A percentile compares a stretch with the other conserved stretches of the same genome.
phyloP scores from a whole-genome alignment of 37 sponge, comb jelly and placozoan species.

The Amphimedon queenslandica region DNA sequence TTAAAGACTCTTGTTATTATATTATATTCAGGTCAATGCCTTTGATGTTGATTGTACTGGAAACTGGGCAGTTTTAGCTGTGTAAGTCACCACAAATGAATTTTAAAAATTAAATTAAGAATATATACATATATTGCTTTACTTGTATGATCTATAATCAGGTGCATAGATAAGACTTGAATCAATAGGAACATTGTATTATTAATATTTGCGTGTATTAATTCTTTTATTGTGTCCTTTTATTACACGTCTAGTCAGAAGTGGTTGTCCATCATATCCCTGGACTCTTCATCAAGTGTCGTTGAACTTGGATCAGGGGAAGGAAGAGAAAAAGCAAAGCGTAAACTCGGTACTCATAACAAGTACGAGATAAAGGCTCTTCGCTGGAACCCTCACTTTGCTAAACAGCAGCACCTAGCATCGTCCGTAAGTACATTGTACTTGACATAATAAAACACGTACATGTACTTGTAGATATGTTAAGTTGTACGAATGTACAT shows the following conservation, averaged over 20 bases:
- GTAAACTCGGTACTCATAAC: slow-evolving; percentile 60
- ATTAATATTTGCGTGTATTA: too few species aligned
- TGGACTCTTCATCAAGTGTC: slow-evolving; percentile 13
- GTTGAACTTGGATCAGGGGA: slow-evolving; percentile 4
- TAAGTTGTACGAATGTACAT: not conserved
- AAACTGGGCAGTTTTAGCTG: slow-evolving; percentile 56
- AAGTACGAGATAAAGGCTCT: slow-evolving; percentile 73
- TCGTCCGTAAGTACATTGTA: slow-evolving; percentile 53
- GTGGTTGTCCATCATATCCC: slow-evolving; percentile 63
- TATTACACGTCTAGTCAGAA: slow-evolving; percentile 53
- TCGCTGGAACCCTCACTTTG: slow-evolving; percentile 73
- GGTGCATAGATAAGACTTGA: too few species aligned
- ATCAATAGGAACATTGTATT: too few species aligned
- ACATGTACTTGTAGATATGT: not conserved
- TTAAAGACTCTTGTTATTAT: not conserved
- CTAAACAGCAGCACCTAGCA: slow-evolving; percentile 41
- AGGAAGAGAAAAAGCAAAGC: slow-evolving; percentile 38
- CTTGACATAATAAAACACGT: too few species aligned
- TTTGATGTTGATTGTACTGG: slow-evolving; percentile 68
- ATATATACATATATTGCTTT: too few species aligned
- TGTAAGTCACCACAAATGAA: slow-evolving; percentile 71
- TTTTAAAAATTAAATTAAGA: too few species aligned
- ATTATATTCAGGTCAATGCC: slow-evolving; percentile 36
- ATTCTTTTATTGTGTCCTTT: too few species aligned
- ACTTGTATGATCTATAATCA: too few species aligned